phyloP scores from a whole-genome alignment of 2,888 invertebrate genomes.

The Rhodophaea formosa region DNA sequence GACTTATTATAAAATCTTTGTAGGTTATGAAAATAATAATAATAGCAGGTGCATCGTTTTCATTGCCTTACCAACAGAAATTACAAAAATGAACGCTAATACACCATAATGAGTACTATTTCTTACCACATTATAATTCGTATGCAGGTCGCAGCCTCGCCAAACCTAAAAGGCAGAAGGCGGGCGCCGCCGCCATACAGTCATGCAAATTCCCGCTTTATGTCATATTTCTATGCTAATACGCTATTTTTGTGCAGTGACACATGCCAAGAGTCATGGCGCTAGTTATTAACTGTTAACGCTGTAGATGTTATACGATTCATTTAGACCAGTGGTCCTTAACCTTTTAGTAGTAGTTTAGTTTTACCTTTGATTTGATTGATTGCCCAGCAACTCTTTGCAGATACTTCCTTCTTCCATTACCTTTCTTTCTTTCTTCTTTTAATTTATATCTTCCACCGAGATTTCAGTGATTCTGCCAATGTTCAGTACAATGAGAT shows the following conservation, averaged over 20 bases:
- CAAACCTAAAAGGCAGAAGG: not conserved
- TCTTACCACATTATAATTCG: constrained; percentile 1
- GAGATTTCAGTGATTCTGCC: too few species aligned
- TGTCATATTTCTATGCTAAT: constrained; percentile 10
- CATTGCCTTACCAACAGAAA: not conserved
- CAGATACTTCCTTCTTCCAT: too few species aligned
- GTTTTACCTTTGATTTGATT: too few species aligned
- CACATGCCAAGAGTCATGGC: constrained; percentile 4
- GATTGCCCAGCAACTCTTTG: too few species aligned
- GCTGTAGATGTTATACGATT: too few species aligned
- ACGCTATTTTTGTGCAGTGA: constrained; percentile 4
- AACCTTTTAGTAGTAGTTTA: too few species aligned
- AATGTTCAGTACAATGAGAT: too few species aligned
- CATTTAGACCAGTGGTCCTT: too few species aligned
- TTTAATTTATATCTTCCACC: too few species aligned
- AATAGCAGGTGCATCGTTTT: not conserved
- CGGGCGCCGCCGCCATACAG: constrained; percentile 13
- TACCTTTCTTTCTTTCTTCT: too few species aligned
- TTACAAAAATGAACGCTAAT: not conserved
- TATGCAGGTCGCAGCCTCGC: not conserved
- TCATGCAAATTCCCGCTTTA: constrained; percentile 1
- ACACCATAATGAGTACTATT: not conserved
- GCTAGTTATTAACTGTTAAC: not conserved
- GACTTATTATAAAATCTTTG: too few species aligned
- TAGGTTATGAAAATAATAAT: too few species aligned